phyloP scores from a whole-genome alignment of 2,797 vertebrate genomes.

The Danio tinwini region DNA sequence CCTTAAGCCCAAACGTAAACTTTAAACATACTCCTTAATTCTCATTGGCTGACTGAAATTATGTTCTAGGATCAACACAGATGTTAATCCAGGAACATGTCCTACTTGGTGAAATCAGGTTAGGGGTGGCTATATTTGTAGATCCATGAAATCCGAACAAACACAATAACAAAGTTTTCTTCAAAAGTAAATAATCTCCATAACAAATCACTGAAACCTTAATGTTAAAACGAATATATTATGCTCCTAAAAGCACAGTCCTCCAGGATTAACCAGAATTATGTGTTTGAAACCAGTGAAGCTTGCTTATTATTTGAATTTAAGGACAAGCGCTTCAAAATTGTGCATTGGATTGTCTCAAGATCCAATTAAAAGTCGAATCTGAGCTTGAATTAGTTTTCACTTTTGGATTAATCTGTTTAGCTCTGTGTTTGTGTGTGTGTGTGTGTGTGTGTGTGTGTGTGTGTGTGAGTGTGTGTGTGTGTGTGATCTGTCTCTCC shows the following conservation, averaged over 20 bases:
- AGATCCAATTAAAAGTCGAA: constrained; percentile 41
- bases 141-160: no score
- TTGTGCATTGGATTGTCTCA: constrained; percentile 8
- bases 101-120: no score
- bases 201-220: background rate
- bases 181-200: background rate
- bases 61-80: no score
- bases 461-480: constrained; percentile 44
- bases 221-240: background rate
- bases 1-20: no score
- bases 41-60: no score
- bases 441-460: constrained; percentile 58
- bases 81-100: no score
- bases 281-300: background rate
- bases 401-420: constrained; percentile 77
- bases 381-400: constrained; percentile 72
- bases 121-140: no score
- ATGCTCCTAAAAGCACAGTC: background rate
- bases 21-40: no score
- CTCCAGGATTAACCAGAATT: background rate
- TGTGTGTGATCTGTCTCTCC: constrained; percentile 71
- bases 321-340: background rate
- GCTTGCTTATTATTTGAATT: background rate
- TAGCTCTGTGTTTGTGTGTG: constrained; percentile 65
- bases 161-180: background rate